Evolutionary conservation across 2,797 vertebrate genomes (phyloP).

Genomic region (Bradypodion pumilum): DNA sequence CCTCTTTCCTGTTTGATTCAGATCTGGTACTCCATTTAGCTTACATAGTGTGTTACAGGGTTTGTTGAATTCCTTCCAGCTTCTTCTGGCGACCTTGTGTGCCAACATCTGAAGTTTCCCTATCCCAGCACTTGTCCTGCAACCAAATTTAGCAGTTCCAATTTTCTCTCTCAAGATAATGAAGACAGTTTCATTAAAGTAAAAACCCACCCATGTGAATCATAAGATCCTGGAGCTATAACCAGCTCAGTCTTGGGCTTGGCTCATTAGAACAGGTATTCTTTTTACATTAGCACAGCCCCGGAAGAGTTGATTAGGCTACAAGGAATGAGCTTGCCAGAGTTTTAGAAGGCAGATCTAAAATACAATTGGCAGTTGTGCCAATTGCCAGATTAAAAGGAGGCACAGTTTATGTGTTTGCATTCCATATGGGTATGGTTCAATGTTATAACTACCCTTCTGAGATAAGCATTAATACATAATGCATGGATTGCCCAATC

Average conservation of each 20-base stretch:
- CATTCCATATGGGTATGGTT: constrained; percentile 72
- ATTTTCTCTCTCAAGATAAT: not conserved
- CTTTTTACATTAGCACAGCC: not conserved
- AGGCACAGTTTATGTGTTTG: constrained; percentile 73
- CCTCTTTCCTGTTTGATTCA: not conserved
- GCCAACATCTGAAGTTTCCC: not conserved
- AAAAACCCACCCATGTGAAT: not conserved
- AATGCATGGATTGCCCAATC: constrained; percentile 65
- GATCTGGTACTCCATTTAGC: not conserved
- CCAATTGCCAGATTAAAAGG: constrained; percentile 74
- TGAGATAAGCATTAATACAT: constrained; percentile 75
- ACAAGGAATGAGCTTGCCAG: constrained; percentile 58
- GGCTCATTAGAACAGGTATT: too few relatives aligned
- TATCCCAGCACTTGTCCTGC: not conserved
- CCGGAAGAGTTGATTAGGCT: not conserved
- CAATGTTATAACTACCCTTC: constrained; percentile 73
- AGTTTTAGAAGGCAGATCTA: constrained; percentile 66
- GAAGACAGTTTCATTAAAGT: not conserved
- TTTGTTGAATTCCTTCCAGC: not conserved
- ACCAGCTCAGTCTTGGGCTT: not conserved
- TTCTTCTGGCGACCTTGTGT: not conserved
- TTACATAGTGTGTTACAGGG: not conserved
- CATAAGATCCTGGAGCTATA: not conserved
- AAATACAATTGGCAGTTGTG: constrained; percentile 73
- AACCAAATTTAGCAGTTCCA: not conserved